Conservation (phyloP, 2,113 vertebrate genomes). For the Tragelaphus scriptus region DNA sequence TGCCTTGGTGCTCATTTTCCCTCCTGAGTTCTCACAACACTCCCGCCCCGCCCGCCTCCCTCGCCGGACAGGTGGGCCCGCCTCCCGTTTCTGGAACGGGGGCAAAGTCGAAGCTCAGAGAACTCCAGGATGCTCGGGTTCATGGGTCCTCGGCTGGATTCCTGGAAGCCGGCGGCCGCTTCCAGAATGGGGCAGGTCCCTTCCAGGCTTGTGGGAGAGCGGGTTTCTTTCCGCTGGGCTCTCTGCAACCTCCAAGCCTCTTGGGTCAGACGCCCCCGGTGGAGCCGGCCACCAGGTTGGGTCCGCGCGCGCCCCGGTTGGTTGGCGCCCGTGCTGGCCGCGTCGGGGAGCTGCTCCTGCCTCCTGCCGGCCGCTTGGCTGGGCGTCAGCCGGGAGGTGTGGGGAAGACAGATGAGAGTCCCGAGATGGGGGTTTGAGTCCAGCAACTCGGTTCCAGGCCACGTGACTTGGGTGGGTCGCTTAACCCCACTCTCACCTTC, state of each 20-base stretch:
- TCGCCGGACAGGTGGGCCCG: background rate
- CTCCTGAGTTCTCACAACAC: background rate
- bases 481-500: background rate
- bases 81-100: background rate
- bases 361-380: background rate
- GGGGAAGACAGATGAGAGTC: background rate
- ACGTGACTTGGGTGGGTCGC: background rate
- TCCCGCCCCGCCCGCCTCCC: no score
- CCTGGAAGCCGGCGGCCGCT: background rate
- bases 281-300: fast-evolving
- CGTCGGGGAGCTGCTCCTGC: background rate
- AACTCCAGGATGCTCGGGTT: background rate
- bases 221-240: background rate
- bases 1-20: fast-evolving
- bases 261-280: background rate
- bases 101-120: background rate
- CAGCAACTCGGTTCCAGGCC: background rate
- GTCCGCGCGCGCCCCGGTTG: background rate
- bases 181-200: background rate
- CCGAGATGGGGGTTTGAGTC: background rate
- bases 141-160: background rate
- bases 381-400: background rate
- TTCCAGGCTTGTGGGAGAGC: background rate
- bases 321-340: slow-evolving; percentile 39
- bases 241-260: background rate